Evolutionary conservation across 2,888 invertebrate genomes (phyloP).

Genomic region (Ischnura elegans): DNA sequence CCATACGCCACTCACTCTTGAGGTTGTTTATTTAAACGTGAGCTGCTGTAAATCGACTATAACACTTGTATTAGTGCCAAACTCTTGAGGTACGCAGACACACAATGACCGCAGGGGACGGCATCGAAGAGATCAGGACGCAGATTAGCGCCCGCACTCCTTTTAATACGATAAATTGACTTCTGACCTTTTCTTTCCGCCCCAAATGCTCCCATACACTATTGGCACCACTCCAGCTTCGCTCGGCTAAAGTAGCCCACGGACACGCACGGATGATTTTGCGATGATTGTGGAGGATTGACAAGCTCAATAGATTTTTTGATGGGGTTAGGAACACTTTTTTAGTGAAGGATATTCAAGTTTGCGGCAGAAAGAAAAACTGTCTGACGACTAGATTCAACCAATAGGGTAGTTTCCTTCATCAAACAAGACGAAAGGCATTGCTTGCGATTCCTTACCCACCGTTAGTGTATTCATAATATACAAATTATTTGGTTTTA

Average conservation of each 20-base stretch:
- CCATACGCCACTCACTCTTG: background rate
- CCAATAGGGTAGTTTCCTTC: too few species aligned
- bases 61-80: slow-evolving; percentile 7
- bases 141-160: background rate
- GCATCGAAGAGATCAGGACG: background rate
- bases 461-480: too few species aligned
- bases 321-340: too few species aligned
- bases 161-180: slow-evolving; percentile 26
- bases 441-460: too few species aligned
- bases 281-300: background rate
- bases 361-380: too few species aligned
- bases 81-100: background rate
- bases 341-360: too few species aligned
- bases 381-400: too few species aligned
- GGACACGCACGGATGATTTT: background rate
- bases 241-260: background rate
- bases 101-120: background rate
- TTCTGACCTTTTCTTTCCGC: background rate
- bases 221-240: background rate
- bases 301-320: background rate
- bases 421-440: too few species aligned
- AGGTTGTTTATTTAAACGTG: background rate
- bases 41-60: background rate
- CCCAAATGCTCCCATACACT: background rate
- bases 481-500: too few species aligned